Evolutionary conservation across 1,140 invertebrate species (phyloP).

Genomic region (Pseudachorutes palmiensis): DNA sequence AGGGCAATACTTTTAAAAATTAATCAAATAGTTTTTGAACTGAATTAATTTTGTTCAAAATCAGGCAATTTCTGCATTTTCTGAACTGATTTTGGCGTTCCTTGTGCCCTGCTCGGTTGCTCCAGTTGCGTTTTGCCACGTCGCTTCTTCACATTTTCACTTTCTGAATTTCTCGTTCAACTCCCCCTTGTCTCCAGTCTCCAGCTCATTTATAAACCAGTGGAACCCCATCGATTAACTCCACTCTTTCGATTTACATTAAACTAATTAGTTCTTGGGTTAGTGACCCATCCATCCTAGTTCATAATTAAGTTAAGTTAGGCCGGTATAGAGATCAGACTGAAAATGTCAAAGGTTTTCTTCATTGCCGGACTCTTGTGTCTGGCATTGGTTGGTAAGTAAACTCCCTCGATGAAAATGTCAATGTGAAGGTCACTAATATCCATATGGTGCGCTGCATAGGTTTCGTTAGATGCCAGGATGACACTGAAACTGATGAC

Average conservation of each 20-base stretch:
- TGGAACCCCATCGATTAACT: not conserved
- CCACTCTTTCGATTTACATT: too few relatives aligned
- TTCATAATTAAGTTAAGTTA: not conserved
- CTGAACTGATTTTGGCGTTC: too few relatives aligned
- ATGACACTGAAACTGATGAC: conserved; percentile 5
- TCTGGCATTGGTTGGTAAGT: not conserved
- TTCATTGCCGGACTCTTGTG: not conserved
- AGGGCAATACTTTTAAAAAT: too few relatives aligned
- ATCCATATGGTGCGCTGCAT: not conserved
- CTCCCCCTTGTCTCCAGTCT: too few relatives aligned
- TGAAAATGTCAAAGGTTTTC: not conserved
- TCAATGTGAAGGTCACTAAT: not conserved
- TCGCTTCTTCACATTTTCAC: not conserved
- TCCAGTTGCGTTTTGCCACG: too few relatives aligned
- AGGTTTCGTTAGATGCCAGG: not conserved
- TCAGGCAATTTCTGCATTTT: too few relatives aligned
- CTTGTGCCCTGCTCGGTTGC: too few relatives aligned
- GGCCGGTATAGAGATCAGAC: not conserved
- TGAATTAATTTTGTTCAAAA: too few relatives aligned
- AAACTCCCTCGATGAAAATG: not conserved
- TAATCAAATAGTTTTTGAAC: too few relatives aligned
- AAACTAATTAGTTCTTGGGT: too few relatives aligned
- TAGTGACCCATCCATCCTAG: too few relatives aligned
- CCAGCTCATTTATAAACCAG: too few relatives aligned
- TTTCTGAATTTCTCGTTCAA: not conserved